These are phyloP conservation scores for Daubentonia madagascariensis DNA, from an alignment of 2,113 vertebrate species.

Conservation along the genomic window DNA sequence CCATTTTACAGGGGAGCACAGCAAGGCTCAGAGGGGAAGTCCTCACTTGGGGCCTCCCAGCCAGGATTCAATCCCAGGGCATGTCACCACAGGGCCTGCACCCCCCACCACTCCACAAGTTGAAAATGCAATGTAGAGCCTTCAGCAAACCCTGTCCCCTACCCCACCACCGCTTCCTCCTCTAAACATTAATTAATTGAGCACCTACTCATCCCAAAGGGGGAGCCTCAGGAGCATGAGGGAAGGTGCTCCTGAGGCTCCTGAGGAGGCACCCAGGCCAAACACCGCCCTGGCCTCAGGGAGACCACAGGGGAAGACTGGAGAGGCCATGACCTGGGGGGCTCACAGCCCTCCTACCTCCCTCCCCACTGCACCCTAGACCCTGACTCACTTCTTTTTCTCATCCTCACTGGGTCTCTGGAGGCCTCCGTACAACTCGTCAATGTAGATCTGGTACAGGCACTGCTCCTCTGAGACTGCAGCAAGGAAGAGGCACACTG, in stretches of 20 bases:
- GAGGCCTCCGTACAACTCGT: constrained; percentile 94
- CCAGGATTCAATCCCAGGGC: background rate
- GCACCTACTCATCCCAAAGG: background rate
- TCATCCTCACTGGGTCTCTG: constrained; percentile 95
- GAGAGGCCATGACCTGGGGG: rapidly evolving
- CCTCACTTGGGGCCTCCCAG: too few relatives aligned
- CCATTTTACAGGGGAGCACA: too few relatives aligned
- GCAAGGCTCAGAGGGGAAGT: background rate
- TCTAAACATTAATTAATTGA: rapidly evolving
- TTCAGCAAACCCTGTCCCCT: background rate
- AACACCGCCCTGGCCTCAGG: rapidly evolving
- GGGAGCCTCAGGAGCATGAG: too few relatives aligned
- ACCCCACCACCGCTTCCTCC: background rate
- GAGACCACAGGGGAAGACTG: rapidly evolving
- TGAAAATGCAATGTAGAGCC: rapidly evolving
- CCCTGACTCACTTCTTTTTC: constrained; percentile 92
- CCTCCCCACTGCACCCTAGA: rapidly evolving
- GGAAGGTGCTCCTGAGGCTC: too few relatives aligned
- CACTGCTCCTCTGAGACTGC: constrained; percentile 97
- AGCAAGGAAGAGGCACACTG: rapidly evolving
- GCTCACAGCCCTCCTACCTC: rapidly evolving
- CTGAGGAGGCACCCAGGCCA: too few relatives aligned
- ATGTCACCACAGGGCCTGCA: too few relatives aligned
- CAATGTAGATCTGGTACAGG: constrained; percentile 97
- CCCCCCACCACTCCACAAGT: background rate